Evolutionary conservation across 2,113 vertebrate species (phyloP), one percentile per base, ranked within the genome.

Genomic region (Vanacampus margaritifer): DNA sequence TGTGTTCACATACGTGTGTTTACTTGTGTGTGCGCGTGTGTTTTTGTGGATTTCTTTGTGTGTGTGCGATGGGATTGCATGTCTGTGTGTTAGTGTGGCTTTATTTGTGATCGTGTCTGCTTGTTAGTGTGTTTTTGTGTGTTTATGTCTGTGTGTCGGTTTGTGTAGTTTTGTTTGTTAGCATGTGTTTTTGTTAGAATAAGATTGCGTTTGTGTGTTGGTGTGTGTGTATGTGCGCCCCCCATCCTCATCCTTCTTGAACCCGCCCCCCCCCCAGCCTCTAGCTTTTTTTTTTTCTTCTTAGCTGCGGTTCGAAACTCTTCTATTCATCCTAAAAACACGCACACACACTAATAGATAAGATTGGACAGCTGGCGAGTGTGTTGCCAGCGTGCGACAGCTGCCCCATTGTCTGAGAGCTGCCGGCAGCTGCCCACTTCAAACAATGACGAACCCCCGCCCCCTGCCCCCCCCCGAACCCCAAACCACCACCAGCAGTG

Each of bases 291-390:
- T 88, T 90, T 91, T 92, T 92, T 91, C 83, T 94, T 94, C 93
- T 91, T 89, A 89, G 89, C 92, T 93, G 91, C 93, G 93, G 94
- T 95, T 98, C 95, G 96, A 94, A 96, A 98, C 95, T 96, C 92
- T 92, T 93, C 94, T 91, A 92, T 92, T 91, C 90, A 93, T 92
- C 93, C 92, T 92, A 32, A 70, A 43, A 68, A 54, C 69, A 24
- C 72, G 23, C 74, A 65, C 76, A 69, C 75, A 64, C 64, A 46
- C 71, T 90, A 94, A 94, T 94, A 46, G 95, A 99, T 98, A 98
- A 97, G 96, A 95, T 94, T 95, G 94, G 97, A 98, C 97, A 98
- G 97, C 96, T 98, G 97, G 97, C 93, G 92, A 95, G 94, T 95
- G 94, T 94, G 92, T 93, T 92, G 94, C 94, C 95, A 95, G 94